Evolutionary conservation across 2,113 vertebrate species (phyloP).

Genomic region (Dryoscopus gambensis): DNA sequence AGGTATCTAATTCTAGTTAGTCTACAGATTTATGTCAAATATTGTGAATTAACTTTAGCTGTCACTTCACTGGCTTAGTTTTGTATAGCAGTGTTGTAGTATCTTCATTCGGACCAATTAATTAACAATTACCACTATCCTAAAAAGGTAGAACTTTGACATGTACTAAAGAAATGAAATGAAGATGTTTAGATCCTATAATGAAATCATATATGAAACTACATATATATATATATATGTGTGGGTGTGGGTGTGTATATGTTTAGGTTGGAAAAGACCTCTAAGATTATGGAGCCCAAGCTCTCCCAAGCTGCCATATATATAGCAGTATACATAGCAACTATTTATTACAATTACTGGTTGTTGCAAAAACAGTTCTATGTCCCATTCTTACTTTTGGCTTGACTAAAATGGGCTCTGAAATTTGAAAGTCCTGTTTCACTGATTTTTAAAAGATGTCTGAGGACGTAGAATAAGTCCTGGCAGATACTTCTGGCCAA

Average conservation of each 20-base stretch:
- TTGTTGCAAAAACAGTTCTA: neutral
- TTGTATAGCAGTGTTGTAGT: neutral
- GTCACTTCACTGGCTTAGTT: neutral
- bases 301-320: neutral
- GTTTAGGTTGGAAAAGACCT: neutral
- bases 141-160: neutral
- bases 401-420: neutral
- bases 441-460: neutral
- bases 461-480: neutral
- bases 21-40: neutral
- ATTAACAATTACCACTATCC: neutral
- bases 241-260: no score
- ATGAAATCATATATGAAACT: neutral
- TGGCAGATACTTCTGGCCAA: neutral
- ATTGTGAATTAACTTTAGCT: neutral
- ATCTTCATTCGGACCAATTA: neutral
- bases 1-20: neutral
- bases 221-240: no score
- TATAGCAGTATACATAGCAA: neutral
- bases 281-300: neutral
- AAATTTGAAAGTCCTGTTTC: neutral
- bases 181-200: neutral
- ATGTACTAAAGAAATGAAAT: neutral
- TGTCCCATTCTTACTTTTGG: neutral
- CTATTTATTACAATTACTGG: neutral